These are phyloP conservation scores for Monopis laevigella DNA, from an alignment of 2,888 invertebrate species.

Conservation along the genomic window DNA sequence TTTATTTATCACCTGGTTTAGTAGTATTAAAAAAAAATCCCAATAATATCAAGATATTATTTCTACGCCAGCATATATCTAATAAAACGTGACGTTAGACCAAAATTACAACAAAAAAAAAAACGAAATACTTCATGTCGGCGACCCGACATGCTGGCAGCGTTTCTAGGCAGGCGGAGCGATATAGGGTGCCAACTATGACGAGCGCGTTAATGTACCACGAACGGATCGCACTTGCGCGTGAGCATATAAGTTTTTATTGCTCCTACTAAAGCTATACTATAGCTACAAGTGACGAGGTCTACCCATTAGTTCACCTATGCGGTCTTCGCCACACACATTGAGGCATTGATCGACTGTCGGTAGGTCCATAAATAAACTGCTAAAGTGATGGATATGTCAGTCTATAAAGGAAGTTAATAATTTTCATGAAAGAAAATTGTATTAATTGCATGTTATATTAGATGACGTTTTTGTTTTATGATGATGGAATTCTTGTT, in stretches of 20 bases:
- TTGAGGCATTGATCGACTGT: not conserved
- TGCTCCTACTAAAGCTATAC: conserved; percentile 30
- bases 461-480: no score
- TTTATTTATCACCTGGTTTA: no score
- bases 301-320: conserved; percentile 39
- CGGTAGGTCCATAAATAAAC: not conserved
- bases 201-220: conserved; percentile 60
- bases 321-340: conserved; percentile 36
- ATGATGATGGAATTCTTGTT: no score
- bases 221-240: conserved; percentile 32
- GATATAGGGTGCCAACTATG: conserved; percentile 52
- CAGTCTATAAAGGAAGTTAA: no score
- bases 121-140: conserved; percentile 3
- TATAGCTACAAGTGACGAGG: conserved; percentile 11
- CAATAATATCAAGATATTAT: no score
- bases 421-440: no score
- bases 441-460: no score
- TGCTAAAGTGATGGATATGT: no score
- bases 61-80: no score
- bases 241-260: conserved; percentile 37
- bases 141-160: conserved; percentile 32
- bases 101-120: no score
- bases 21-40: no score
- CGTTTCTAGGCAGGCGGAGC: conserved; percentile 26
- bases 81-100: no score